Conservation (phyloP, 1,140 invertebrate genomes). For the Lordiphosa mommai region DNA sequence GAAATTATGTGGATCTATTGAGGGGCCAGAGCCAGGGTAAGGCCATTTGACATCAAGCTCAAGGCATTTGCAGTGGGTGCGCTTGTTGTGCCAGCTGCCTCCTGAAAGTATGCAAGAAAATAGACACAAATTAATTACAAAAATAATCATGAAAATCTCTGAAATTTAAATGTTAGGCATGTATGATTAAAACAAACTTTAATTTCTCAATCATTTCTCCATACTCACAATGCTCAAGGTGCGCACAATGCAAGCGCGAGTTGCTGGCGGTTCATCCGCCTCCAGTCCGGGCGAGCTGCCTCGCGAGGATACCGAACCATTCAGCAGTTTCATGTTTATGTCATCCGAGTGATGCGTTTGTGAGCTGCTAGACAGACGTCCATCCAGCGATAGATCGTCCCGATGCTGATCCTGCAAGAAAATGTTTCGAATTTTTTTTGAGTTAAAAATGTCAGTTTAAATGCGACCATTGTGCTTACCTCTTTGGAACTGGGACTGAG, state of each 20-base stretch:
- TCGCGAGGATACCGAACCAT: constrained; percentile 71
- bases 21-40: constrained; percentile 61
- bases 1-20: constrained; percentile 28
- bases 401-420: constrained; percentile 59
- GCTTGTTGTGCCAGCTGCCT: constrained; percentile 37
- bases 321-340: constrained; percentile 64
- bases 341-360: constrained; percentile 70
- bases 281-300: constrained; percentile 72
- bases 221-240: constrained; percentile 82
- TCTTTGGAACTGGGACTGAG: constrained; percentile 68
- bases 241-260: constrained; percentile 81
- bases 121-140: not conserved
- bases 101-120: constrained; percentile 26
- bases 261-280: constrained; percentile 56
- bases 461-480: constrained; percentile 28
- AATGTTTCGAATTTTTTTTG: not conserved
- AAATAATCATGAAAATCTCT: not conserved
- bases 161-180: not conserved
- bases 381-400: constrained; percentile 70
- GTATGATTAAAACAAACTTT: no score
- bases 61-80: constrained; percentile 47
- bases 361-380: constrained; percentile 60
- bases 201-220: not conserved
- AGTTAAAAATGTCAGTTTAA: not conserved
- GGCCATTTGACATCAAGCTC: constrained; percentile 63